A percentile compares a stretch with the other conserved stretches of the same genome.
phyloP scores from a whole-genome alignment of 2,113 vertebrate genomes.

The Muntiacus muntjak region DNA sequence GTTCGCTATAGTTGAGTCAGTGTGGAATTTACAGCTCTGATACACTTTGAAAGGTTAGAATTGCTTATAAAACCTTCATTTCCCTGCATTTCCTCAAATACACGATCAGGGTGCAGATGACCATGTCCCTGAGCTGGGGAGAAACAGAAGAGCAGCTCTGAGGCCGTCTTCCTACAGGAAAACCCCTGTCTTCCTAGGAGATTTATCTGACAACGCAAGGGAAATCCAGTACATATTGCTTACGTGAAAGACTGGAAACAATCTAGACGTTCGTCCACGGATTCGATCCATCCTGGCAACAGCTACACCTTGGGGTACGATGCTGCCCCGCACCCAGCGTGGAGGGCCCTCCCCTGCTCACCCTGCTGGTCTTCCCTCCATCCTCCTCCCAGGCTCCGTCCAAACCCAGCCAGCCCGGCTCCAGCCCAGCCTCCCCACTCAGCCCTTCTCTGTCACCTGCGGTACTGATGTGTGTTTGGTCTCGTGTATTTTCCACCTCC shows the following conservation, averaged over 20 bases:
- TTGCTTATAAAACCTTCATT: neutral
- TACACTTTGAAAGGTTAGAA: neutral
- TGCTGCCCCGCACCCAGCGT: neutral
- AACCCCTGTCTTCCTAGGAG: neutral
- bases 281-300: neutral
- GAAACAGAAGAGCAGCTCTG: neutral
- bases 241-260: accelerated
- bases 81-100: neutral
- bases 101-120: neutral
- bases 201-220: neutral
- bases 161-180: neutral
- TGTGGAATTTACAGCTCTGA: neutral
- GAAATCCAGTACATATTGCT: accelerated
- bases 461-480: neutral
- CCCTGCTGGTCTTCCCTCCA: neutral
- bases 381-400: neutral
- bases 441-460: neutral
- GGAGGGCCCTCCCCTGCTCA: neutral
- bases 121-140: neutral
- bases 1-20: neutral
- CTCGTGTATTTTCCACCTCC: neutral
- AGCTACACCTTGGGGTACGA: accelerated
- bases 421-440: neutral
- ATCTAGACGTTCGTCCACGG: accelerated
- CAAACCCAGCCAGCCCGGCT: neutral